Evolutionary conservation across 2,888 invertebrate species (phyloP).

Genomic region (Sarcophaga rosellei): DNA sequence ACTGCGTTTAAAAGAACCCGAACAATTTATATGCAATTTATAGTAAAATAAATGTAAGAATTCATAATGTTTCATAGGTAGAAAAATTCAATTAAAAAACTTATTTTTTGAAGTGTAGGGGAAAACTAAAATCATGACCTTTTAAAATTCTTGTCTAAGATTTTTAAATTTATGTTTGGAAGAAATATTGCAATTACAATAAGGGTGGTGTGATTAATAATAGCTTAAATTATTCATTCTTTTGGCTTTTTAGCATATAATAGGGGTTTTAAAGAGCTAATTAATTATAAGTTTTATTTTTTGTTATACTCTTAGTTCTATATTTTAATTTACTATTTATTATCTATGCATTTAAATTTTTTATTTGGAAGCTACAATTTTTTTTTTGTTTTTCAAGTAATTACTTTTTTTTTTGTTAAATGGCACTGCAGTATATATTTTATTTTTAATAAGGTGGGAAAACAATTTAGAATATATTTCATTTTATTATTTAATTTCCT

Average conservation of each 20-base stretch:
- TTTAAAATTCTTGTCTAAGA: too few relatives aligned
- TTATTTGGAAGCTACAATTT: constrained; percentile 76
- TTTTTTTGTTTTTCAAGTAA: constrained; percentile 38
- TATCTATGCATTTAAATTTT: constrained; percentile 59
- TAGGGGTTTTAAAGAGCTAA: constrained; percentile 29
- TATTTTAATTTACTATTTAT: constrained; percentile 62
- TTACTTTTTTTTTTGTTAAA: constrained; percentile 72
- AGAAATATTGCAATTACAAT: too few relatives aligned
- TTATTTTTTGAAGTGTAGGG: too few relatives aligned
- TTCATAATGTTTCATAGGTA: too few relatives aligned
- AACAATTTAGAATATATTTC: constrained; percentile 77
- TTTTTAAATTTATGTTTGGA: too few relatives aligned
- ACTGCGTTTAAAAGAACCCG: too few relatives aligned
- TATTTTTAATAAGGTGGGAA: constrained; percentile 79
- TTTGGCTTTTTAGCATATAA: constrained; percentile 36
- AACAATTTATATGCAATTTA: too few relatives aligned
- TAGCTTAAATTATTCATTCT: background rate
- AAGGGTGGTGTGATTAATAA: too few relatives aligned
- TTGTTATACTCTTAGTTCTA: constrained; percentile 63
- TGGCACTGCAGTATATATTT: constrained; percentile 79
- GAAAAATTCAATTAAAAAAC: too few relatives aligned
- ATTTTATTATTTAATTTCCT: constrained; percentile 43
- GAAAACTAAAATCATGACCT: too few relatives aligned
- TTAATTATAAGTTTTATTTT: constrained; percentile 56
- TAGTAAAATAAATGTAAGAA: too few relatives aligned